Percentiles rank a stretch among this genome's conserved stretches.
These are phyloP conservation scores for Lathronympha strigana DNA, from an alignment of 2,888 invertebrate species.

Conservation along the genomic window DNA sequence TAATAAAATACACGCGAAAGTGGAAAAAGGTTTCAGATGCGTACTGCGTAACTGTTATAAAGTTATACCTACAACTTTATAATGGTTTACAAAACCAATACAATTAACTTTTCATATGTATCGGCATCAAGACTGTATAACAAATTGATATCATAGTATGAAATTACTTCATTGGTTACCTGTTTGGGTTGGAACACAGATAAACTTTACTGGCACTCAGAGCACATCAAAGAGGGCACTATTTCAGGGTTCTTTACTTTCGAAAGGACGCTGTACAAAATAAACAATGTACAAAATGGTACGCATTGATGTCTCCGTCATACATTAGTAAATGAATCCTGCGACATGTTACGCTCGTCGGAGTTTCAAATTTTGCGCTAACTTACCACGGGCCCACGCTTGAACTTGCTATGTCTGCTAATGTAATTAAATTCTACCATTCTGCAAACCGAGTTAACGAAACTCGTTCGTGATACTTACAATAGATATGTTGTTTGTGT, in stretches of 20 bases:
- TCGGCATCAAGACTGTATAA: background rate
- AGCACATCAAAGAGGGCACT: background rate
- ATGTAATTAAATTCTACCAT: constrained; percentile 60
- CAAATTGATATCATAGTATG: background rate
- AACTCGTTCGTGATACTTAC: constrained; percentile 43
- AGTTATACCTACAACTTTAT: constrained; percentile 4
- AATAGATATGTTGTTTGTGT: constrained; percentile 27
- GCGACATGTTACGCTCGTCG: constrained; percentile 44
- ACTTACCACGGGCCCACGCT: constrained; percentile 47
- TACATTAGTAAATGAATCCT: constrained; percentile 44
- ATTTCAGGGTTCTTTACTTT: background rate
- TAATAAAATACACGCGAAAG: constrained; percentile 14
- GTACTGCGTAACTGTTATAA: background rate
- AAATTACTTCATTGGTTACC: background rate
- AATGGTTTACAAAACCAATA: background rate
- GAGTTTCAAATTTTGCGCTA: constrained; percentile 45
- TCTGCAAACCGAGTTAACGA: constrained; percentile 44
- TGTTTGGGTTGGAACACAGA: background rate
- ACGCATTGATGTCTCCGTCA: constrained; percentile 33
- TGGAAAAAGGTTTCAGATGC: background rate
- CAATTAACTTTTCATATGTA: background rate
- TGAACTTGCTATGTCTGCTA: constrained; percentile 47
- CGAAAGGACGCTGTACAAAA: constrained; percentile 11
- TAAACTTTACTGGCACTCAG: background rate
- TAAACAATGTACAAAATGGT: constrained; percentile 24